Conservation (phyloP, 2,888 invertebrate species). For the Agelastica alni region DNA sequence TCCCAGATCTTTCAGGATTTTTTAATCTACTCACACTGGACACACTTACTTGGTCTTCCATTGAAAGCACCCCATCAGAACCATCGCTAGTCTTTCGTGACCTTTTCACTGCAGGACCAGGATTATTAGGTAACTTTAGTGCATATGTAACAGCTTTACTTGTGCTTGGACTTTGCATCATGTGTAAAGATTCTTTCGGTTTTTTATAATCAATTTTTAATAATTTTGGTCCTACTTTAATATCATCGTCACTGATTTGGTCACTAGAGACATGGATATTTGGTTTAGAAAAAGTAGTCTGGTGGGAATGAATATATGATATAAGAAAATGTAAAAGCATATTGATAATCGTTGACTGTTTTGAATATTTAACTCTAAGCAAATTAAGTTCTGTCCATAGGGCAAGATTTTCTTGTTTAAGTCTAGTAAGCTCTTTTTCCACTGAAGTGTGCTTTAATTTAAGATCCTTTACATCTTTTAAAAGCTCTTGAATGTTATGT, state of each 20-base stretch:
- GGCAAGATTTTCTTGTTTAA: constrained; percentile 43
- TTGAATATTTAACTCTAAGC: constrained; percentile 40
- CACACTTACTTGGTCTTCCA: constrained; percentile 2
- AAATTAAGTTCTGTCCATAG: constrained; percentile 42
- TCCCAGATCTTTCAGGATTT: constrained; percentile 1
- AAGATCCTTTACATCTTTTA: constrained; percentile 35
- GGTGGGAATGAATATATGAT: constrained; percentile 42
- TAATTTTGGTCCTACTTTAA: constrained; percentile 36
- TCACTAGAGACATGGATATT: constrained; percentile 32
- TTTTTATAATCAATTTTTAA: constrained; percentile 36
- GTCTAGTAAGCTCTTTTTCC: constrained; percentile 35
- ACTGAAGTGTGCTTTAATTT: constrained; percentile 38
- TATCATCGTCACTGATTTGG: constrained; percentile 25
- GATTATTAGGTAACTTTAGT: constrained; percentile 17
- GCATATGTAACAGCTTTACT: constrained; percentile 26
- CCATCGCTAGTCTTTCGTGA: constrained; percentile 6
- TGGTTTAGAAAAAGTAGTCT: constrained; percentile 32
- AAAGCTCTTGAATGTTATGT: constrained; percentile 31
- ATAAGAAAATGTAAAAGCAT: constrained; percentile 45
- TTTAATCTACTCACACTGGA: constrained; percentile 9
- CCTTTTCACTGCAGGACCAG: constrained; percentile 5
- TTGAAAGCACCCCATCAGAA: constrained; percentile 15
- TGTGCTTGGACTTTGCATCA: constrained; percentile 32
- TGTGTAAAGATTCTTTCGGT: constrained; percentile 33
- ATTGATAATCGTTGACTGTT: constrained; percentile 44